A percentile compares a stretch with the other conserved stretches of the same genome.
These are phyloP conservation scores for Leucoraja ocellata DNA, from an alignment of 2,797 vertebrate genomes.

Conservation along the genomic window DNA sequence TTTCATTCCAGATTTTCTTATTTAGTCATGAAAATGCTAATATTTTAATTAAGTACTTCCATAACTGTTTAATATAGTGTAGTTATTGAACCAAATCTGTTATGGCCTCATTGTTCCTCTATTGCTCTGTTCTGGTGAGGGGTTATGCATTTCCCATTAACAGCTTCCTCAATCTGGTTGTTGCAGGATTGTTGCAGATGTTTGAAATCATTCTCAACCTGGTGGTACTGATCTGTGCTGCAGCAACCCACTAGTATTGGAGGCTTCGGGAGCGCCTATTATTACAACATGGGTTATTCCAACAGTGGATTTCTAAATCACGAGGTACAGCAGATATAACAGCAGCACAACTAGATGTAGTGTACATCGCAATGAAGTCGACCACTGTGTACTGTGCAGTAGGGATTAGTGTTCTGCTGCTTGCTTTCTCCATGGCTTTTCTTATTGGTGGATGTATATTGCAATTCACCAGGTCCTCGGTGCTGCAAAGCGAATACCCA, in stretches of 20 bases:
- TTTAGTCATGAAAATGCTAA: neutral
- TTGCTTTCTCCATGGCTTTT: constrained; percentile 39
- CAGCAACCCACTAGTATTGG: constrained; percentile 41
- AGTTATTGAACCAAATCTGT: neutral
- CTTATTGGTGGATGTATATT: constrained; percentile 34
- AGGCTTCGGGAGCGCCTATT: constrained; percentile 39
- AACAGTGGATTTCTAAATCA: constrained; percentile 42
- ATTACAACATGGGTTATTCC: constrained; percentile 42
- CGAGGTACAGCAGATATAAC: constrained; percentile 37
- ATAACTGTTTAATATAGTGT: neutral
- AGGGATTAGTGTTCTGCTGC: constrained; percentile 40
- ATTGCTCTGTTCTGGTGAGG: neutral
- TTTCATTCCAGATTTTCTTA: no score
- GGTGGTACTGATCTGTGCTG: constrained; percentile 42
- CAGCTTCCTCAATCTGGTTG: constrained; percentile 40
- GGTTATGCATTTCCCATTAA: constrained; percentile 6
- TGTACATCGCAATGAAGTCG: constrained; percentile 41
- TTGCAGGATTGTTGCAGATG: constrained; percentile 41
- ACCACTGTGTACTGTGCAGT: constrained; percentile 41
- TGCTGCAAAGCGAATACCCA: neutral
- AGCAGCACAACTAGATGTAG: constrained; percentile 27
- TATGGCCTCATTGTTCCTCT: neutral
- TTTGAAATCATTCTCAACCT: constrained; percentile 42
- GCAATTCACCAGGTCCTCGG: neutral
- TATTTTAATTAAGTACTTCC: neutral